Evolutionary conservation across 2,888 invertebrate species (phyloP).

Genomic region (Brenthis hecate): DNA sequence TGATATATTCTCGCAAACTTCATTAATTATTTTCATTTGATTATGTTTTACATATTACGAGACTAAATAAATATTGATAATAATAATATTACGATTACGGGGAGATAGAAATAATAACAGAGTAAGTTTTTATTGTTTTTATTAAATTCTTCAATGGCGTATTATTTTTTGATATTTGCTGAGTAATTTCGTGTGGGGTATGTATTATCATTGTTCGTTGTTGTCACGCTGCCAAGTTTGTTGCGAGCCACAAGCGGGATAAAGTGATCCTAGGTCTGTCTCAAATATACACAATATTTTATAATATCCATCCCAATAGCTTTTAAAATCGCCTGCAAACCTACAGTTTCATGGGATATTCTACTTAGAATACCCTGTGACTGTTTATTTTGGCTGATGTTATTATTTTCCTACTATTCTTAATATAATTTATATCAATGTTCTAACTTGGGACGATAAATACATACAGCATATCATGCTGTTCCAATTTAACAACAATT

Average conservation of each 20-base stretch:
- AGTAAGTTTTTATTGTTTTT: slow-evolving; percentile 28
- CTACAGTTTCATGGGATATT: background rate
- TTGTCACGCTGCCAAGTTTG: slow-evolving; percentile 49
- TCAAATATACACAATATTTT: slow-evolving; percentile 2
- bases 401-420: too few relatives aligned
- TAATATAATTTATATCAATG: too few relatives aligned
- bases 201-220: slow-evolving; percentile 42
- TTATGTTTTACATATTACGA: slow-evolving; percentile 36
- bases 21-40: slow-evolving; percentile 43
- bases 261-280: slow-evolving; percentile 20
- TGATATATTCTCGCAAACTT: slow-evolving; percentile 37
- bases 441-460: too few relatives aligned
- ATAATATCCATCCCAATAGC: background rate
- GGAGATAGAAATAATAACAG: slow-evolving; percentile 18
- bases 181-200: slow-evolving; percentile 46
- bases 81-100: slow-evolving; percentile 14
- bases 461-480: too few relatives aligned
- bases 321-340: background rate
- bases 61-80: slow-evolving; percentile 26
- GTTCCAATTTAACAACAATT: too few relatives aligned
- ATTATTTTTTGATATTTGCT: slow-evolving; percentile 43
- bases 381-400: background rate
- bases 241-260: slow-evolving; percentile 37
- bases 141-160: slow-evolving; percentile 28
- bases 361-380: background rate